Evolutionary conservation across 2,797 vertebrate species (phyloP).

Genomic region (Coluber constrictor): DNA sequence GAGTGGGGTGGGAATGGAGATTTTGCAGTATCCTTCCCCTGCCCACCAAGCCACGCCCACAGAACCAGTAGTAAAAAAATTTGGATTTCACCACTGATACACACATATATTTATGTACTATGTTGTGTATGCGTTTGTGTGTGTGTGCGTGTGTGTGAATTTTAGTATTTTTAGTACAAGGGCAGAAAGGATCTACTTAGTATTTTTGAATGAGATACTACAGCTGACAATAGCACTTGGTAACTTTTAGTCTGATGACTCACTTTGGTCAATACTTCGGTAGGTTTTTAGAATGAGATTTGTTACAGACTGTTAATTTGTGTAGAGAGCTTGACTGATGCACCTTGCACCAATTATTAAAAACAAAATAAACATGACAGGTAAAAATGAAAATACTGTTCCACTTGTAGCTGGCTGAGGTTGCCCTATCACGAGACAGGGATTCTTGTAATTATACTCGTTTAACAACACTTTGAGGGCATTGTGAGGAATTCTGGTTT

Average conservation of each 20-base stretch:
- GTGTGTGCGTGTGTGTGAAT: neutral
- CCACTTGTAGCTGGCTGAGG: neutral
- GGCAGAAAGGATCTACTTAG: too few species aligned
- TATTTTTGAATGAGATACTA: conserved; percentile 32
- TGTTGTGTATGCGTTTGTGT: neutral
- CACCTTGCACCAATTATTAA: conserved; percentile 26
- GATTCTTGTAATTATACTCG: neutral
- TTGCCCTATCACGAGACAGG: neutral
- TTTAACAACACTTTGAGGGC: conserved; percentile 13
- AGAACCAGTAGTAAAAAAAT: too few species aligned
- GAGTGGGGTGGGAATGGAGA: too few species aligned
- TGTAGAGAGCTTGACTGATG: conserved; percentile 29
- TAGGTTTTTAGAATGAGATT: conserved; percentile 13
- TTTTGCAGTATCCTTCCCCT: too few species aligned
- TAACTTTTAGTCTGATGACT: conserved; percentile 6
- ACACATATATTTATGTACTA: neutral
- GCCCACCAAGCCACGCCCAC: too few species aligned
- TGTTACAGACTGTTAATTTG: conserved; percentile 28
- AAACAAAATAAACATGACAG: conserved; percentile 23
- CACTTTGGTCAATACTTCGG: conserved; percentile 4
- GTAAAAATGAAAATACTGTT: neutral
- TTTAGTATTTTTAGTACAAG: neutral
- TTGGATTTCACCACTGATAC: too few species aligned
- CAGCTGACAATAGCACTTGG: neutral
- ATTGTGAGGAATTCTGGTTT: conserved; percentile 29